These are phyloP conservation scores for Willowsia nigromaculata DNA, from an alignment of 2,888 invertebrate species.

Conservation along the genomic window DNA sequence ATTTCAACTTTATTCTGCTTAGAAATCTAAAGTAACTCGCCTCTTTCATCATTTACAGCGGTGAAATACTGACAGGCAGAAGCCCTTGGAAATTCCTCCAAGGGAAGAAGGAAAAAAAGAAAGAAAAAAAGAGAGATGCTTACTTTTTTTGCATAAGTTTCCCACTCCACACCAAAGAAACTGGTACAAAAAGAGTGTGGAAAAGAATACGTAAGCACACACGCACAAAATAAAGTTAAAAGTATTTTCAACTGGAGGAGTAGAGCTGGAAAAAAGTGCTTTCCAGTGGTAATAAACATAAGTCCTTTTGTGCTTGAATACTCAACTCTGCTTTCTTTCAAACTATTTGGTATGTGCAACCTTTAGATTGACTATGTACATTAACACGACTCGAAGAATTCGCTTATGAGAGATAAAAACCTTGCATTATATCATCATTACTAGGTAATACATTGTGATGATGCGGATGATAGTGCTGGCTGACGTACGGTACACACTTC, in stretches of 20 bases:
- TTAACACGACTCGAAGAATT: conserved; percentile 9
- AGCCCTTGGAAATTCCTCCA: conserved; percentile 12
- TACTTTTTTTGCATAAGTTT: conserved; percentile 11
- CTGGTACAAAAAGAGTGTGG: not conserved
- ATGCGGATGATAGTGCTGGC: not conserved
- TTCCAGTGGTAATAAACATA: not conserved
- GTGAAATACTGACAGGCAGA: conserved; percentile 39
- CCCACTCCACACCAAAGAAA: conserved; percentile 7
- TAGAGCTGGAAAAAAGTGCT: not conserved
- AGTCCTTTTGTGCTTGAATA: not conserved
- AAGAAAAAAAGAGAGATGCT: not conserved
- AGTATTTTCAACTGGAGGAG: not conserved
- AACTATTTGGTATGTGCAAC: not conserved
- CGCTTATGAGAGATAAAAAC: not conserved
- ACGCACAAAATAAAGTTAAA: not conserved
- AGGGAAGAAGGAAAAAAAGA: not conserved
- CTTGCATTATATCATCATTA: not conserved
- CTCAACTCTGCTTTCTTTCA: not conserved
- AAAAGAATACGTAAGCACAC: not conserved
- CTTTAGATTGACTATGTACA: conserved; percentile 23
- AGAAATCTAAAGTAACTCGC: conserved; percentile 31
- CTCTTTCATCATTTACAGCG: conserved; percentile 42
- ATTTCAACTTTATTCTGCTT: conserved; percentile 51
- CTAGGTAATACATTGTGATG: not conserved
- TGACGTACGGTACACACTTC: too few species aligned